Base-by-base conservation (phyloP, 2,797 vertebrate species). In the Coregonus suidteri region DNA sequence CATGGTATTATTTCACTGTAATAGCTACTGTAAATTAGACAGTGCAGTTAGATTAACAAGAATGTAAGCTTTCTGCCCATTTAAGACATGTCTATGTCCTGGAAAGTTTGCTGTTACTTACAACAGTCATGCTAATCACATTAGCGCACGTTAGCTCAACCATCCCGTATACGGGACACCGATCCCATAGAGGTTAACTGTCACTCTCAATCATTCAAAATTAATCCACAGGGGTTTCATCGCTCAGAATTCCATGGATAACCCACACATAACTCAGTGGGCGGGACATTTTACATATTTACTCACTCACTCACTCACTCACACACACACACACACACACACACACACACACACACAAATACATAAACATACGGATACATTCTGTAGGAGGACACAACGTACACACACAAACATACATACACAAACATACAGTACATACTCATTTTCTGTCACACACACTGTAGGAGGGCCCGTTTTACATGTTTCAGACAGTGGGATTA, bases 401-500 rank as follows among this genome's bases (percentile, higher is more conserved):
- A 89, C 83, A 86, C 82, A 79, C 56, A 16, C 56, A 20, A 72
- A 52, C 37, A 75, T 77, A 78, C 75, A 81, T 25, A 79, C 56
- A 16, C 56, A 20, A 72, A 52, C 37, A 75, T 77, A 78, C 75
- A 81, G 25, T 77, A 77, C 84, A 84, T 80, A 77, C 66, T 68
- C 5, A n/a, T 73, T 78, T 73, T 82, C 79, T 79, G 82, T 81
- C 73, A 70, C 88, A 75, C 77, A 75, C 37, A 79, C 83, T 76
- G 94, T 94, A 90, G 93, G 93, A 94, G 92, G 90, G 83, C 81
- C 87, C 83, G 84, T 86, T 88, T 87, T 86, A 93, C 91, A 93
- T 93, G 93, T 90, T 90, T 91, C 83, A 85, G 90, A 92, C 93
- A 94, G 91, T 91, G 87, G 88, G 90, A 92, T 93, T 86, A 93